Evolutionary conservation across 2,888 invertebrate genomes (phyloP).

Genomic region (Amiota mariae): DNA sequence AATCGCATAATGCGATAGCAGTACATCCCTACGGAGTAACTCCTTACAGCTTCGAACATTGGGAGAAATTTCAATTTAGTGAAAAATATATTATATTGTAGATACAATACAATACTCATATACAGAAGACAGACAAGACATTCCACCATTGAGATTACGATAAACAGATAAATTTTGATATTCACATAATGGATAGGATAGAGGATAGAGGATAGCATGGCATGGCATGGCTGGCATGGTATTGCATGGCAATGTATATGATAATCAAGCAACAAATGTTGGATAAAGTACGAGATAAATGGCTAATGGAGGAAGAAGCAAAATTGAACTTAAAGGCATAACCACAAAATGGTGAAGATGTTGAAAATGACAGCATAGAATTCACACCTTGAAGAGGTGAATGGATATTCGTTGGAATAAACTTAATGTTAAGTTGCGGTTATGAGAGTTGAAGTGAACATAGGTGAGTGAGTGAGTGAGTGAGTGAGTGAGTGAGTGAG

Average conservation of each 20-base stretch:
- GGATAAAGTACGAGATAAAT: background rate
- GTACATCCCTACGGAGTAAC: background rate
- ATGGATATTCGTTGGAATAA: background rate
- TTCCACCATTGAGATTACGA: slow-evolving; percentile 47
- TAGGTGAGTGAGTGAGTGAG: background rate
- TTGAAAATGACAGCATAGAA: too few relatives aligned
- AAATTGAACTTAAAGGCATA: background rate
- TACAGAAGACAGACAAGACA: slow-evolving; percentile 42
- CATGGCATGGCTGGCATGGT: slow-evolving; percentile 2
- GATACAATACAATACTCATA: slow-evolving; percentile 24
- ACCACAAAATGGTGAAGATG: background rate
- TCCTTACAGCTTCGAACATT: too few relatives aligned
- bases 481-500: background rate
- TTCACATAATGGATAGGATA: background rate
- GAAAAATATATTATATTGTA: background rate
- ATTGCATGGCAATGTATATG: background rate
- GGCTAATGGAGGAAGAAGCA: background rate
- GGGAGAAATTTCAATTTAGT: too few relatives aligned
- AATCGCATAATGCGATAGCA: slow-evolving; percentile 16
- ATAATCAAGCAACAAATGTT: slow-evolving; percentile 7
- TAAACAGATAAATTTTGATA: slow-evolving; percentile 49
- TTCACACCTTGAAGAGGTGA: background rate
- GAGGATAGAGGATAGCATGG: too few relatives aligned
- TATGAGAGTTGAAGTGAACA: too few relatives aligned
- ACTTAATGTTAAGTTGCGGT: too few relatives aligned